phyloP scores from a whole-genome alignment of 2,888 invertebrate species.

The Pollenia amentaria region DNA sequence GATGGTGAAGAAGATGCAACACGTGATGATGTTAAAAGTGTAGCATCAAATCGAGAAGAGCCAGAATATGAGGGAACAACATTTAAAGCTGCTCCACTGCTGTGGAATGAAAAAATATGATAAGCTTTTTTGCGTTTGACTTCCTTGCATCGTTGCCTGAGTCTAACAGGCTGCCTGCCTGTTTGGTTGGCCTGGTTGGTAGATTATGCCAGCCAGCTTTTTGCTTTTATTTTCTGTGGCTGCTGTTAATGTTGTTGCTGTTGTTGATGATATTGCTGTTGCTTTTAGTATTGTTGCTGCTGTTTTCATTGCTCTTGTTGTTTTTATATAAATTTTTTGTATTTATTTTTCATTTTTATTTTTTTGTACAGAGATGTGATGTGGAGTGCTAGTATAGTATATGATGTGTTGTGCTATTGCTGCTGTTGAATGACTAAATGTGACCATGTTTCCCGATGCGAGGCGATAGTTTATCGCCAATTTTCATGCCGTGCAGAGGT shows the following conservation, averaged over 20 bases:
- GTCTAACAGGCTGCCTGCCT: slow-evolving; percentile 52
- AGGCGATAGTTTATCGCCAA: slow-evolving; percentile 85
- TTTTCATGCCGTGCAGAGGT: slow-evolving; percentile 85
- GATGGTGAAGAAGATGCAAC: slow-evolving; percentile 74
- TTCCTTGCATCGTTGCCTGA: slow-evolving; percentile 59
- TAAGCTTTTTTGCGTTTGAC: slow-evolving; percentile 50
- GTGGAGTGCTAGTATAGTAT: slow-evolving; percentile 70
- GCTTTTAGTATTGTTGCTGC: slow-evolving; percentile 41
- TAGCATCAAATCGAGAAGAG: slow-evolving; percentile 63
- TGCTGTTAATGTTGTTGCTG: slow-evolving; percentile 63
- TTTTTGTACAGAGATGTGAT: slow-evolving; percentile 56
- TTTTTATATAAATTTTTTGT: slow-evolving; percentile 26
- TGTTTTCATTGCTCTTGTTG: slow-evolving; percentile 40
- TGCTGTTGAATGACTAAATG: slow-evolving; percentile 76
- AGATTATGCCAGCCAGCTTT: slow-evolving; percentile 68
- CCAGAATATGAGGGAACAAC: slow-evolving; percentile 56
- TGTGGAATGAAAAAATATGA: slow-evolving; percentile 68
- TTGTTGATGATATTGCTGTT: slow-evolving; percentile 68
- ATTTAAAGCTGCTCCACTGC: slow-evolving; percentile 51
- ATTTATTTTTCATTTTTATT: background rate
- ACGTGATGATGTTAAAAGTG: slow-evolving; percentile 73
- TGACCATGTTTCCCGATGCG: slow-evolving; percentile 84
- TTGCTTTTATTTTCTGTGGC: slow-evolving; percentile 57
- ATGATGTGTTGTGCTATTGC: slow-evolving; percentile 72
- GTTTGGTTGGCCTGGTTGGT: slow-evolving; percentile 72